Conservation (phyloP, 64 coral and sea anemone genomes). For the Cladopsammia gracilis region DNA sequence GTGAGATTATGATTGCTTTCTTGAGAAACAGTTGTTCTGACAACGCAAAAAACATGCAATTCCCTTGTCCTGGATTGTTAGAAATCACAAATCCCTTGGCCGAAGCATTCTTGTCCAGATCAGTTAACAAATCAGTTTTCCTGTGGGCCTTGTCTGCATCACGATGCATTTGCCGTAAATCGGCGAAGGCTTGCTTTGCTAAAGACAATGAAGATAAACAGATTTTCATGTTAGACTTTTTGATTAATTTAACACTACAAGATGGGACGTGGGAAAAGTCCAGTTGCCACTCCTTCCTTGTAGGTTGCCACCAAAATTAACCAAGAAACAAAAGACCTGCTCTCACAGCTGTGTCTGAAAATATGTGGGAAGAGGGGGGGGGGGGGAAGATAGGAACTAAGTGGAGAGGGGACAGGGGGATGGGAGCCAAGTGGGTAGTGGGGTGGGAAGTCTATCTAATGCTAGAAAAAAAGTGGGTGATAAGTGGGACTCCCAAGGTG, state of each 20-base stretch:
- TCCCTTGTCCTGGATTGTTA: background rate
- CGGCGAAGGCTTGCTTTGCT: background rate
- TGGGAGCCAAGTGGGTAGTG: too few relatives aligned
- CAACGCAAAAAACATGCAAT: conserved; percentile 34
- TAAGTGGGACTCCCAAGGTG: too few relatives aligned
- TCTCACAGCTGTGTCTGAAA: too few relatives aligned
- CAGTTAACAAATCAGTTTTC: background rate
- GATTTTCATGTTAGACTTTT: background rate
- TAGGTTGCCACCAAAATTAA: too few relatives aligned
- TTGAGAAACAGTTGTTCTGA: background rate
- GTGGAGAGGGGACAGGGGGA: too few relatives aligned
- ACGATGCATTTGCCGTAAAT: background rate
- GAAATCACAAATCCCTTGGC: background rate
- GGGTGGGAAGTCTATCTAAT: too few relatives aligned
- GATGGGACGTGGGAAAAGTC: background rate
- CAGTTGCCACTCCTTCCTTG: too few relatives aligned
- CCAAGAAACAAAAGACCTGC: too few relatives aligned
- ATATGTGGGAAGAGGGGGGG: too few relatives aligned
- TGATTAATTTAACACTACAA: background rate
- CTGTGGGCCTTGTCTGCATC: background rate
- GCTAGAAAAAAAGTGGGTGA: too few relatives aligned
- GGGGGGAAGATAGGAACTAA: too few relatives aligned
- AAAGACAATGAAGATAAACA: background rate
- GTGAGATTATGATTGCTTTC: background rate
- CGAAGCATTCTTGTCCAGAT: background rate